phyloP scores from a whole-genome alignment of 2,113 vertebrate species.

The Mobula hypostoma region DNA sequence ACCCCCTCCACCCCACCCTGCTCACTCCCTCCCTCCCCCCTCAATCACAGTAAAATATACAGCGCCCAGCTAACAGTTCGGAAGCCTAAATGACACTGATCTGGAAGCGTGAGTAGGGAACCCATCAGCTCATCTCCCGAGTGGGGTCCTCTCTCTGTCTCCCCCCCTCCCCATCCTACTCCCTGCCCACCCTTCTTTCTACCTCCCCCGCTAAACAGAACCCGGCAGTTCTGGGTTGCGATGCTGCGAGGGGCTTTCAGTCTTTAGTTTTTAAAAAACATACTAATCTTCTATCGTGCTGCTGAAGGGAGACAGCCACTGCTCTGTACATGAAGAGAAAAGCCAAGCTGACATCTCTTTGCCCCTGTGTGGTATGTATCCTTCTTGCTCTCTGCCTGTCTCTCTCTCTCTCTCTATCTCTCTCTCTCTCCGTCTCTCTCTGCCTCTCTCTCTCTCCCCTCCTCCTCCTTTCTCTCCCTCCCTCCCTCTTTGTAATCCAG shows the following conservation, averaged over 20 bases:
- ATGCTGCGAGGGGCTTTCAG: not conserved
- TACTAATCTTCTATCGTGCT: not conserved
- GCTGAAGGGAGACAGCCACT: not conserved
- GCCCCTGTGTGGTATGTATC: conserved; percentile 67
- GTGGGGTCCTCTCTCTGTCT: not conserved
- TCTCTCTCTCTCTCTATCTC: not conserved
- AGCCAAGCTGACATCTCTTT: conserved; percentile 68
- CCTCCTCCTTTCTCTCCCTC: not conserved
- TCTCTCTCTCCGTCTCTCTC: not conserved
- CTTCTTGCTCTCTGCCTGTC: not conserved
- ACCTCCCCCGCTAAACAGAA: not conserved
- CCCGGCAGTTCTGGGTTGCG: conserved; percentile 19
- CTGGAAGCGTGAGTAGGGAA: not conserved
- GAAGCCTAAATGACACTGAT: not conserved
- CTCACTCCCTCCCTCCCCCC: conserved; percentile 5
- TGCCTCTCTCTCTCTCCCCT: not conserved
- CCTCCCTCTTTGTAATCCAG: not conserved
- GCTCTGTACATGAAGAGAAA: conserved; percentile 60
- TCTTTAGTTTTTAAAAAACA: not conserved
- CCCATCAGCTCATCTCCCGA: conserved; percentile 15
- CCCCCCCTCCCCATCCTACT: not conserved
- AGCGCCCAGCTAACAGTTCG: not conserved
- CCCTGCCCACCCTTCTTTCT: not conserved
- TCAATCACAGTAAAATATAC: not conserved
- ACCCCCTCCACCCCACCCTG: not conserved